These are phyloP conservation scores for Austrofundulus limnaeus DNA, from an alignment of 2,113 vertebrate genomes.

Conservation along the genomic window DNA sequence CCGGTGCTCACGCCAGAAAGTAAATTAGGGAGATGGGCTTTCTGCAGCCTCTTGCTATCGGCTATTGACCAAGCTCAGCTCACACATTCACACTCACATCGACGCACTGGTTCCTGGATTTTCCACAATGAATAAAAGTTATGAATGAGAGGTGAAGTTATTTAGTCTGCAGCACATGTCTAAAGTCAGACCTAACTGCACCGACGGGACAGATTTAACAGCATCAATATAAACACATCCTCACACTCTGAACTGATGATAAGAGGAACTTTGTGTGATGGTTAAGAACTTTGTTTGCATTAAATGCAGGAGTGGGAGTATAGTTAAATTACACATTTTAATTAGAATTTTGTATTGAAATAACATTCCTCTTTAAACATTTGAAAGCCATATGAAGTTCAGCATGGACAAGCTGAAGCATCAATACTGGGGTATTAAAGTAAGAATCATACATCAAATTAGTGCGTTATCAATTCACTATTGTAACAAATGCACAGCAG, in stretches of 20 bases:
- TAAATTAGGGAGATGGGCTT: constrained; percentile 75
- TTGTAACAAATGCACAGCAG: too few species aligned
- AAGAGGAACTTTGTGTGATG: too few species aligned
- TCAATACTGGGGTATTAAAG: too few species aligned
- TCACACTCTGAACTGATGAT: background rate
- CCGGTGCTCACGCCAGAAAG: constrained; percentile 75
- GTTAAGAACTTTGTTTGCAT: too few species aligned
- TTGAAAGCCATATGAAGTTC: too few species aligned
- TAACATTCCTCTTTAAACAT: too few species aligned
- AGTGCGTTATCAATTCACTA: too few species aligned
- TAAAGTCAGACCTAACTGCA: constrained; percentile 25
- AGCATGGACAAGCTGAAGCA: too few species aligned
- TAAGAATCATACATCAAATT: too few species aligned
- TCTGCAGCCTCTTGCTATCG: constrained; percentile 65
- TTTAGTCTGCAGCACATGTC: constrained; percentile 29
- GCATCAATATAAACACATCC: constrained; percentile 23
- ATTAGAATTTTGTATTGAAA: too few species aligned
- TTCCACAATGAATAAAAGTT: constrained; percentile 44
- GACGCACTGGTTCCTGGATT: constrained; percentile 54
- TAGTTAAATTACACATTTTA: too few species aligned
- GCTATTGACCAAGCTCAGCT: constrained; percentile 69
- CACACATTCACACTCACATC: constrained; percentile 70
- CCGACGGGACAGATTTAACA: constrained; percentile 38
- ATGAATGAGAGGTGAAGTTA: constrained; percentile 41
- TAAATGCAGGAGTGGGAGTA: too few species aligned